Evolutionary conservation across 2,888 invertebrate species (phyloP).

Genomic region (Tubulanus polymorphus): DNA sequence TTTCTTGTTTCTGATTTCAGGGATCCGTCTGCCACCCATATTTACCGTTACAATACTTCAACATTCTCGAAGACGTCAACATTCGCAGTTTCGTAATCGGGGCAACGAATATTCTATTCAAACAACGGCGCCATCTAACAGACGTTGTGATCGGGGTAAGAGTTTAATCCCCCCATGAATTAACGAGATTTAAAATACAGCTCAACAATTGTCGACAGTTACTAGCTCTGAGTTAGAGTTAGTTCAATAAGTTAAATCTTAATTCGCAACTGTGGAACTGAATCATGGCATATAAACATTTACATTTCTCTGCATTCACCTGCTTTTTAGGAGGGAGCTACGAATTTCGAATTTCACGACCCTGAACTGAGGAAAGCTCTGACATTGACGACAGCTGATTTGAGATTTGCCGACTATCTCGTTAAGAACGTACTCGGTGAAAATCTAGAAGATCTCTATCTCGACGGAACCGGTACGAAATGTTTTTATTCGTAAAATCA

Average conservation of each 20-base stretch:
- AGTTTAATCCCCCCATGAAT: too few relatives aligned
- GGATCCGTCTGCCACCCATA: conserved; percentile 95
- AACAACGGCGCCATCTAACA: conserved; percentile 86
- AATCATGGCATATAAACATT: too few relatives aligned
- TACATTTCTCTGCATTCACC: too few relatives aligned
- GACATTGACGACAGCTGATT: conserved; percentile 88
- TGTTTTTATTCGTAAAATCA: too few relatives aligned
- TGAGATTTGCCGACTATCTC: conserved; percentile 90
- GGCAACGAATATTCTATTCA: conserved; percentile 97
- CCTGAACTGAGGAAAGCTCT: conserved; percentile 75
- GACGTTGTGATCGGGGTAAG: conserved; percentile 84
- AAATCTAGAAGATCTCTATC: conserved; percentile 63
- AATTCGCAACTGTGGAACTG: too few relatives aligned
- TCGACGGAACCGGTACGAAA: conserved; percentile 63
- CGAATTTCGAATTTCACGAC: conserved; percentile 79
- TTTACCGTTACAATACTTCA: conserved; percentile 89
- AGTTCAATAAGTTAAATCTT: too few relatives aligned
- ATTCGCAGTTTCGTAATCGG: conserved; percentile 77
- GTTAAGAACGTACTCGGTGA: conserved; percentile 64
- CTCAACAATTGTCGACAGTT: too few relatives aligned
- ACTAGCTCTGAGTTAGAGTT: too few relatives aligned
- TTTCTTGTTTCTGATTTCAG: conserved; percentile 56
- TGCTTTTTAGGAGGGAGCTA: conserved; percentile 78
- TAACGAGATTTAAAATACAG: too few relatives aligned
- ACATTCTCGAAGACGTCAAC: conserved; percentile 80